Base-by-base conservation (phyloP, 2,888 invertebrate species). In the Formica aserva region DNA sequence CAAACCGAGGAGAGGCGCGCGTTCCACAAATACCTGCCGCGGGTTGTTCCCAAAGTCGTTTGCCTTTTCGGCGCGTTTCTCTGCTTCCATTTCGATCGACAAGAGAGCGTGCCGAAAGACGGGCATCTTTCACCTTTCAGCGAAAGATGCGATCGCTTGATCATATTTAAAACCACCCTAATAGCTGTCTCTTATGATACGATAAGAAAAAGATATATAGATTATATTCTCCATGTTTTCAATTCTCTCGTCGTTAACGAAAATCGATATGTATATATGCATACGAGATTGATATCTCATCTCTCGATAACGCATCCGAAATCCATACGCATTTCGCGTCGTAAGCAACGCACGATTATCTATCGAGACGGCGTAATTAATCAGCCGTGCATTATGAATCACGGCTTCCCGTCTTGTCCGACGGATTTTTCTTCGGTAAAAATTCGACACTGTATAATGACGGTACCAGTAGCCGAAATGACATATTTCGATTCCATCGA, bases 381-480 rank as follows among this genome's bases (percentile, higher is more conserved):
- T 87, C 80, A 60, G 83, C 38, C 52, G 74, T 62, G 66, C 67
- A 65, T 87, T 87, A 87, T 71, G 45, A 80, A 80, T 80, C 60
- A 60, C 32, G 35, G 22, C 69, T 78, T 69, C 78, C 22, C 41
- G 32, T 69, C 69, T 69, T 45, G 78, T 69, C n/a, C 45, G 66
- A 18, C 55, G 55, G 22, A 78, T 69, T 69, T 69, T 69, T 60
- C 32, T 69, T 32, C 45, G 69, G n/a, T 80, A 45, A 71, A 52
- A 52, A 80, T 80, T 80, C 45, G 45, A 71, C 71, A 60, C 35
- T 22, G 45, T 60, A 85, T 83, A 84, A 85, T 76, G 77, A 80
- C 38, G 67, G 75, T 35, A 81, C 82, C 87, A 82, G 90, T 88
- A 89, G 91, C 88, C 80, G 69, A 87, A 85, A 76, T 84, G 87